Conservation (phyloP, 1,140 invertebrate genomes). For the Drosophila biarmipes region DNA sequence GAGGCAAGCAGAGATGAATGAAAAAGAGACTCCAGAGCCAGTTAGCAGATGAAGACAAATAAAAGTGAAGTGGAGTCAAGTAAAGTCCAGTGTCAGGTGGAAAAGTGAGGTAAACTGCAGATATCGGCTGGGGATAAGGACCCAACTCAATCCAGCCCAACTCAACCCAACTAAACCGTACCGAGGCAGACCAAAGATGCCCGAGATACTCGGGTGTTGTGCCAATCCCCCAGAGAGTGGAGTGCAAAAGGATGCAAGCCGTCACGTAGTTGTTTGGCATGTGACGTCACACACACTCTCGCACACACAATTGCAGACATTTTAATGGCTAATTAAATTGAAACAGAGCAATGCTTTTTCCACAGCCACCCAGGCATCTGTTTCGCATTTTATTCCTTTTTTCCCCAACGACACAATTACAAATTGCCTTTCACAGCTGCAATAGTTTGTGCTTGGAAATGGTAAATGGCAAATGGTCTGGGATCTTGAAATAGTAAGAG, state of each 20-base stretch:
- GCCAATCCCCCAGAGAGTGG: constrained; percentile 26
- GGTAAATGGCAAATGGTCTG: constrained; percentile 24
- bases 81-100: constrained; percentile 31
- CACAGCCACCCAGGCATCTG: constrained; percentile 34
- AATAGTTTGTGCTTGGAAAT: constrained; percentile 41
- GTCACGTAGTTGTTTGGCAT: constrained; percentile 75
- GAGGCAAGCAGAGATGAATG: constrained; percentile 33
- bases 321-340: constrained; percentile 83
- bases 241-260: constrained; percentile 53
- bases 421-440: constrained; percentile 73
- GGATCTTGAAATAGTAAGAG: constrained; percentile 25
- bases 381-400: constrained; percentile 9
- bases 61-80: constrained; percentile 53
- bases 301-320: constrained; percentile 49
- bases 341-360: constrained; percentile 59
- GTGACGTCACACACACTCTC: constrained; percentile 61
- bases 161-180: background rate
- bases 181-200: constrained; percentile 16
- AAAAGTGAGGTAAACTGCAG: constrained; percentile 18
- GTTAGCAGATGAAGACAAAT: constrained; percentile 51
- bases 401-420: constrained; percentile 74
- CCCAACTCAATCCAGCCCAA: background rate
- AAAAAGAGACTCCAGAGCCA: constrained; percentile 18
- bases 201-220: constrained; percentile 21
- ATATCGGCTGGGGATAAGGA: constrained; percentile 25